Conservation (phyloP, 2,888 invertebrate genomes). For the Cerastis leucographa region DNA sequence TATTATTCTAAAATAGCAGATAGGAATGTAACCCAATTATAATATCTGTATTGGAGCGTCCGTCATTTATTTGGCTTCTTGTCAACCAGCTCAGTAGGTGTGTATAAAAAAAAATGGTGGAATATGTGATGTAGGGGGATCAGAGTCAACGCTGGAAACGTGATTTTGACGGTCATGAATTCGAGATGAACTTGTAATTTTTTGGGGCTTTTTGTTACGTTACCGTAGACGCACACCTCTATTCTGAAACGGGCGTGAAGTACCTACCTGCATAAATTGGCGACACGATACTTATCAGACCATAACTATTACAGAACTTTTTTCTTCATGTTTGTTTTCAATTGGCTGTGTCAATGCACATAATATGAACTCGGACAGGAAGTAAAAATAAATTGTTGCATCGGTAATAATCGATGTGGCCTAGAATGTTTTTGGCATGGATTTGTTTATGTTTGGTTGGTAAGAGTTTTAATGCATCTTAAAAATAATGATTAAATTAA, state of each 20-base stretch:
- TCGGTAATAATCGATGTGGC: constrained; percentile 33
- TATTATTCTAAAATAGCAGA: too few species aligned
- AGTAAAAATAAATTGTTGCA: constrained; percentile 32
- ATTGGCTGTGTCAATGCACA: constrained; percentile 47
- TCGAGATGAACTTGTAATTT: not conserved
- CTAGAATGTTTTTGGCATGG: constrained; percentile 14
- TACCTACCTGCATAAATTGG: constrained; percentile 22
- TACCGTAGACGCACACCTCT: constrained; percentile 38
- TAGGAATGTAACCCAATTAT: not conserved
- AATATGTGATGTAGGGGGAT: not conserved
- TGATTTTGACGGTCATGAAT: not conserved
- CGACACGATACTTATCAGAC: constrained; percentile 61
- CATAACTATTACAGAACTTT: constrained; percentile 52
- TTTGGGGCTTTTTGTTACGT: constrained; percentile 13
- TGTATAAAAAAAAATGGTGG: too few species aligned
- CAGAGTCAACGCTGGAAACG: not conserved
- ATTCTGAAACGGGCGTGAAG: constrained; percentile 51
- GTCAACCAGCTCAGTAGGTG: too few species aligned
- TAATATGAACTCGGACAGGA: constrained; percentile 37
- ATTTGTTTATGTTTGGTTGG: constrained; percentile 12
- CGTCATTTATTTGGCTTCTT: not conserved
- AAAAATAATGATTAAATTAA: not conserved
- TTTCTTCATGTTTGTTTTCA: constrained; percentile 56
- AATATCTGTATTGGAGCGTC: not conserved
- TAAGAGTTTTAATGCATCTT: not conserved